Conservation (phyloP, 2,888 invertebrate genomes). For the Rambutsinella grinnellia region DNA sequence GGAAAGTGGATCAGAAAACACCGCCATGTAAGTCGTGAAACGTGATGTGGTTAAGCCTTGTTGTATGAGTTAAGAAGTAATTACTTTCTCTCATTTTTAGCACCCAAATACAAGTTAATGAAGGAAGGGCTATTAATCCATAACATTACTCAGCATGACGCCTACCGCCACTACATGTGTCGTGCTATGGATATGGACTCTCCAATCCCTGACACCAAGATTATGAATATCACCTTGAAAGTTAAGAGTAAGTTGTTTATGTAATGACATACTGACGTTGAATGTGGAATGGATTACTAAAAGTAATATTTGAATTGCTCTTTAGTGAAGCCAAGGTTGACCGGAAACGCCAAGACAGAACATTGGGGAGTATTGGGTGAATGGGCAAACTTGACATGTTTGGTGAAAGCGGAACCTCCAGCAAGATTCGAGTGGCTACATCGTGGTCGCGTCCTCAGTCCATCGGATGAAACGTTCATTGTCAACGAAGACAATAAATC, state of each 20-base stretch:
- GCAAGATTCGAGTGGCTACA: constrained; percentile 73
- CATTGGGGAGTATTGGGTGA: constrained; percentile 70
- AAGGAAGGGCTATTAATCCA: constrained; percentile 63
- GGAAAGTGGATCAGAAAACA: constrained; percentile 63
- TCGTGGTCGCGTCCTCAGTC: constrained; percentile 43
- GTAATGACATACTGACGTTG: not conserved
- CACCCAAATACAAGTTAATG: constrained; percentile 56
- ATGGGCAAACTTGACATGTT: constrained; percentile 74
- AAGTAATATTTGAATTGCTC: no score
- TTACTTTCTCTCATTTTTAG: constrained; percentile 35
- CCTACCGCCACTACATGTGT: constrained; percentile 60
- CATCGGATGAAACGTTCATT: constrained; percentile 63
- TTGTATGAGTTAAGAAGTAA: no score
- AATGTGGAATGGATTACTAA: not conserved
- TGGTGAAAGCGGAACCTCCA: constrained; percentile 73
- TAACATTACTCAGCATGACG: constrained; percentile 62
- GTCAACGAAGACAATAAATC: constrained; percentile 63
- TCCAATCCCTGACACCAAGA: constrained; percentile 63
- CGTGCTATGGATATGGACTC: constrained; percentile 64
- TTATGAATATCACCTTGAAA: constrained; percentile 64
- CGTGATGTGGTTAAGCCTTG: not conserved
- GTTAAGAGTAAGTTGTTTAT: constrained; percentile 62
- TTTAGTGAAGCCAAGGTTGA: constrained; percentile 63
- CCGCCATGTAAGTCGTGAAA: constrained; percentile 42
- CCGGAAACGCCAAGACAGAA: constrained; percentile 48